These are phyloP conservation scores for Xiphophorus maculatus DNA, from an alignment of 2,113 vertebrate species.

Conservation along the genomic window DNA sequence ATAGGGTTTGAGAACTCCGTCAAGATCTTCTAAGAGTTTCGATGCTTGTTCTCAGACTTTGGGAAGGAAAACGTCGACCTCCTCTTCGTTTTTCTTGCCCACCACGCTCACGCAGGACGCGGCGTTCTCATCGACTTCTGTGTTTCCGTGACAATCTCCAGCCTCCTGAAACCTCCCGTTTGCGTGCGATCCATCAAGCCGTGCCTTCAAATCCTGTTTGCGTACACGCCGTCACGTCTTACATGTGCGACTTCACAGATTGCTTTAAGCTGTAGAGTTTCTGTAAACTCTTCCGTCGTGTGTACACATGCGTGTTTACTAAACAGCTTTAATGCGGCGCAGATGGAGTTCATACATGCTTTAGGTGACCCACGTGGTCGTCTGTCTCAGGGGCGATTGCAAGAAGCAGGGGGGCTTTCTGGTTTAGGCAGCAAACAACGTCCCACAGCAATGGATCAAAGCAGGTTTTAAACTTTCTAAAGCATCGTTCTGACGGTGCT, in stretches of 20 bases:
- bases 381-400: not conserved
- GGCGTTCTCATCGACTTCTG: not conserved
- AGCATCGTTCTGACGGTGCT: not conserved
- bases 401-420: not conserved
- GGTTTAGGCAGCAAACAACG: not conserved
- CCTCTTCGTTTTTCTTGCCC: not conserved
- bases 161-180: not conserved
- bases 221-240: slow-evolving; percentile 29
- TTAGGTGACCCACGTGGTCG: not conserved
- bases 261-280: not conserved
- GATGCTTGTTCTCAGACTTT: not conserved
- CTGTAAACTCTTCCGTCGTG: slow-evolving; percentile 22
- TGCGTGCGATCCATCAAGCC: slow-evolving; percentile 16
- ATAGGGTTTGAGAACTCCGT: not conserved
- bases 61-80: not conserved
- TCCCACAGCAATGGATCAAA: not conserved
- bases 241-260: slow-evolving; percentile 2
- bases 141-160: slow-evolving; percentile 18
- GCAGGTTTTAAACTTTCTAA: not conserved
- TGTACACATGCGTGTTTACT: slow-evolving; percentile 37
- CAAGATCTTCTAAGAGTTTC: not conserved
- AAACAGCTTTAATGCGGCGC: slow-evolving; percentile 45
- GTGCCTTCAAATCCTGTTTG: not conserved
- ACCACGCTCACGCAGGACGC: not conserved
- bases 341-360: slow-evolving; percentile 18